Evolutionary conservation across 2,113 vertebrate genomes (phyloP).

Genomic region (Paramormyrops kingsleyae): DNA sequence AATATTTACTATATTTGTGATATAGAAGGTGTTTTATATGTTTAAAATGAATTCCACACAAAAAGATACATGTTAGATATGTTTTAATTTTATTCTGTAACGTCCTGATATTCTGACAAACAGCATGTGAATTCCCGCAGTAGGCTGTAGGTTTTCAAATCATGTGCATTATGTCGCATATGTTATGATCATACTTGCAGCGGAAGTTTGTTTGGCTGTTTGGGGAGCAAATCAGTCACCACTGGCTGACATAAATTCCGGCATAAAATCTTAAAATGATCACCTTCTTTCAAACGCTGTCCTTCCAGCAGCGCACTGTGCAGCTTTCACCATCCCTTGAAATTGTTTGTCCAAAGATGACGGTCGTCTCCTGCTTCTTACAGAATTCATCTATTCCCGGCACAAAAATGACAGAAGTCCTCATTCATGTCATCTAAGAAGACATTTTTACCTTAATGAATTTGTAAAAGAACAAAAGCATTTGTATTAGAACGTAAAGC

Average conservation of each 20-base stretch:
- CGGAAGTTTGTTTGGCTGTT: not conserved
- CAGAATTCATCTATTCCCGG: not conserved
- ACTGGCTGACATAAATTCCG: too few relatives aligned
- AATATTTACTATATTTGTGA: constrained; percentile 6
- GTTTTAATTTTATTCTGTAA: not conserved
- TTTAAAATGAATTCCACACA: not conserved
- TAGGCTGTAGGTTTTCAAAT: not conserved
- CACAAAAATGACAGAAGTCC: constrained; percentile 28
- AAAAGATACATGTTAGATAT: not conserved
- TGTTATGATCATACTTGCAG: not conserved
- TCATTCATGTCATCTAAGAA: constrained; percentile 10
- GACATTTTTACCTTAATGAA: constrained; percentile 50
- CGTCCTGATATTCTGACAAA: not conserved
- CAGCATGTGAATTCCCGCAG: not conserved
- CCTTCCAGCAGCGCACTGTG: constrained; percentile 28
- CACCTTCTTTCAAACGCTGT: not conserved
- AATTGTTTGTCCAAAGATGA: constrained; percentile 13
- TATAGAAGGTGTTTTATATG: not conserved
- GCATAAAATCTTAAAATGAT: not conserved
- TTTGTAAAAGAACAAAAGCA: constrained; percentile 54
- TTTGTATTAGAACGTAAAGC: constrained; percentile 49
- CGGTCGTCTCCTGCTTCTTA: not conserved
- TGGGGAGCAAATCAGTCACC: not conserved
- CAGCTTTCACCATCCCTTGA: constrained; percentile 19
- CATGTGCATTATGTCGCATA: not conserved